These are phyloP conservation scores for Oryzias melastigma DNA, from an alignment of 2,113 vertebrate genomes.

Conservation along the genomic window DNA sequence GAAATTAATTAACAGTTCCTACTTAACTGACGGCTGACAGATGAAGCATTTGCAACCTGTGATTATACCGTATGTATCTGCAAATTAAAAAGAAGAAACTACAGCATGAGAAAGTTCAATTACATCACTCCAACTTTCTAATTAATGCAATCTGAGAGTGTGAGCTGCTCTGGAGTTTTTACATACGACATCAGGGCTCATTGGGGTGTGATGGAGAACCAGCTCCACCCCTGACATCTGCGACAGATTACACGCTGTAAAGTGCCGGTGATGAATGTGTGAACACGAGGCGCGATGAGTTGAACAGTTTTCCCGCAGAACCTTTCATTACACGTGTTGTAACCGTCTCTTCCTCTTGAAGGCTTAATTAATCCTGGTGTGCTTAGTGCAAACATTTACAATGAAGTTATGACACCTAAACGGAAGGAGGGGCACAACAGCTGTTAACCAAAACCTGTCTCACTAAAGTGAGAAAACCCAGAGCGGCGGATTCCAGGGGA, in stretches of 20 bases:
- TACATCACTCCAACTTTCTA: slow-evolving; percentile 1
- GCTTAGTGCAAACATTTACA: slow-evolving; percentile 35
- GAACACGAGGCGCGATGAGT: slow-evolving; percentile 65
- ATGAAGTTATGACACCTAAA: slow-evolving; percentile 40
- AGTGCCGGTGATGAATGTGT: slow-evolving; percentile 66
- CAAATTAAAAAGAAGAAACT: background rate
- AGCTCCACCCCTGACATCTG: slow-evolving; percentile 55
- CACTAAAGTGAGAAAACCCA: slow-evolving; percentile 23
- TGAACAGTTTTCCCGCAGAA: slow-evolving; percentile 53
- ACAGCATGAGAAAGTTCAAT: background rate
- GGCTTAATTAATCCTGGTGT: slow-evolving; percentile 69
- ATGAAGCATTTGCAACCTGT: slow-evolving; percentile 18
- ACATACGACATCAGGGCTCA: slow-evolving; percentile 5
- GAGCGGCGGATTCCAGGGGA: slow-evolving; percentile 29
- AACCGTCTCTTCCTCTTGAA: slow-evolving; percentile 50
- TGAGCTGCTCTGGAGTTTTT: background rate
- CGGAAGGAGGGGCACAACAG: slow-evolving; percentile 16
- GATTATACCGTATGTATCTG: slow-evolving; percentile 18
- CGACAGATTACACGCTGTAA: slow-evolving; percentile 68
- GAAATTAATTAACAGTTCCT: slow-evolving; percentile 26
- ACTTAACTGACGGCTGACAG: slow-evolving; percentile 15
- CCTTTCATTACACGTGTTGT: slow-evolving; percentile 62
- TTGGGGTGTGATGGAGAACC: slow-evolving; percentile 31
- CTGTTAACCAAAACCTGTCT: slow-evolving; percentile 33
- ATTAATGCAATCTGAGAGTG: slow-evolving; percentile 3